A percentile compares a stretch with the other conserved stretches of the same genome.
Conservation (phyloP, 2,113 vertebrate genomes). For the Steatornis caripensis region DNA sequence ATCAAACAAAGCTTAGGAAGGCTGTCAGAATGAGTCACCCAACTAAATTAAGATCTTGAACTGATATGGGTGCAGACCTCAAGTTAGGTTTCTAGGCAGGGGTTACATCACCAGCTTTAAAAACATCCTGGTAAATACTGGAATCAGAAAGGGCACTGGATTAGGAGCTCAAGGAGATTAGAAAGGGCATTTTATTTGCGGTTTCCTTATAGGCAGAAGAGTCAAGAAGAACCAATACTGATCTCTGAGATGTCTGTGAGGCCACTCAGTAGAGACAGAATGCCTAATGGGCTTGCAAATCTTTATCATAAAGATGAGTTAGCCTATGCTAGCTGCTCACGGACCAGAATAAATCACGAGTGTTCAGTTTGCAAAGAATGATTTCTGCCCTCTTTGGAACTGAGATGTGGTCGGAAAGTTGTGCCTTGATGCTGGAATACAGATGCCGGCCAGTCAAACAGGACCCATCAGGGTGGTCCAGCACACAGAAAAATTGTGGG, state of each 20-base stretch:
- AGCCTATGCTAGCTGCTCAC: neutral
- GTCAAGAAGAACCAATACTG: neutral
- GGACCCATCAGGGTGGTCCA: neutral
- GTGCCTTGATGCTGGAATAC: neutral
- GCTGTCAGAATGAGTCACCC: neutral
- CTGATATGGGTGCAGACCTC: neutral
- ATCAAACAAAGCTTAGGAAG: neutral
- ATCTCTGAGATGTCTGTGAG: neutral
- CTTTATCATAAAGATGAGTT: neutral
- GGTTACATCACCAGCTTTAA: neutral
- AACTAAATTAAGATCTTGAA: neutral
- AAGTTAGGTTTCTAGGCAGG: neutral
- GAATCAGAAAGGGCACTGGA: neutral
- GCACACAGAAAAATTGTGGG: neutral
- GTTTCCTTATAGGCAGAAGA: neutral
- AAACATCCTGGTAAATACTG: neutral
- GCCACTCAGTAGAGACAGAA: neutral
- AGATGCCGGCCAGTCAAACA: neutral
- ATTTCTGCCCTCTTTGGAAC: neutral
- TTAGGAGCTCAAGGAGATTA: neutral
- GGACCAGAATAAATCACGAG: neutral
- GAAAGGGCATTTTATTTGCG: neutral
- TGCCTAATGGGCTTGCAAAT: neutral
- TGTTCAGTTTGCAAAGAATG: neutral
- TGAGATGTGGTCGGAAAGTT: neutral